Conservation (phyloP, 2,888 invertebrate species). For the Eucriotettix oculatus region DNA sequence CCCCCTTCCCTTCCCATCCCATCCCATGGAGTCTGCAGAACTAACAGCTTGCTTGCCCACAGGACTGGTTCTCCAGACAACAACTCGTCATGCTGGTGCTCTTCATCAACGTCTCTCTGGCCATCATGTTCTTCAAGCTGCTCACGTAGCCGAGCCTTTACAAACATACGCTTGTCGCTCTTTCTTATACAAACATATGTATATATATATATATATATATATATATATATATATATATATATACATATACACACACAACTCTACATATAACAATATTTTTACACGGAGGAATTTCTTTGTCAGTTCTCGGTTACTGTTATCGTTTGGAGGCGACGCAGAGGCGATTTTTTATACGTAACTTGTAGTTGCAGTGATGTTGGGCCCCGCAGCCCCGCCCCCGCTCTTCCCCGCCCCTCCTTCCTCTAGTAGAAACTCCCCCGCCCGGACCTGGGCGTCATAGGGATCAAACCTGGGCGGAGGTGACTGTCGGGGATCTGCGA, state of each 20-base stretch:
- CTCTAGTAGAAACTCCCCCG: too few species aligned
- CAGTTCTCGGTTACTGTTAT: neutral
- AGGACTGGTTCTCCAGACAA: constrained; percentile 95
- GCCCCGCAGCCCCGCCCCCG: too few species aligned
- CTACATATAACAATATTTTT: constrained; percentile 1
- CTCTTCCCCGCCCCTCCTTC: too few species aligned
- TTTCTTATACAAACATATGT: neutral
- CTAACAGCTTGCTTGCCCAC: constrained; percentile 23
- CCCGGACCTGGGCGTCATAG: too few species aligned
- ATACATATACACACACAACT: neutral
- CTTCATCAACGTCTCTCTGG: constrained; percentile 85
- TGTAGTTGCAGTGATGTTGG: too few species aligned
- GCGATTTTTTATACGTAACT: too few species aligned
- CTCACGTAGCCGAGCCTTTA: constrained; percentile 63
- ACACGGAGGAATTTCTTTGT: neutral
- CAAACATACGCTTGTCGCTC: neutral
- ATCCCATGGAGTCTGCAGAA: too few species aligned
- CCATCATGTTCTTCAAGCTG: constrained; percentile 89
- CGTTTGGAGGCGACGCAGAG: neutral
- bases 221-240: neutral
- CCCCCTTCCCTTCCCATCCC: neutral
- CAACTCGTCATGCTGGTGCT: constrained; percentile 86
- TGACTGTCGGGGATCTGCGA: too few species aligned
- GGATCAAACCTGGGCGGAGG: too few species aligned
- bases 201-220: neutral